Base-by-base conservation (phyloP, 2,113 vertebrate genomes). In the Rhinolophus ferrumequinum region DNA sequence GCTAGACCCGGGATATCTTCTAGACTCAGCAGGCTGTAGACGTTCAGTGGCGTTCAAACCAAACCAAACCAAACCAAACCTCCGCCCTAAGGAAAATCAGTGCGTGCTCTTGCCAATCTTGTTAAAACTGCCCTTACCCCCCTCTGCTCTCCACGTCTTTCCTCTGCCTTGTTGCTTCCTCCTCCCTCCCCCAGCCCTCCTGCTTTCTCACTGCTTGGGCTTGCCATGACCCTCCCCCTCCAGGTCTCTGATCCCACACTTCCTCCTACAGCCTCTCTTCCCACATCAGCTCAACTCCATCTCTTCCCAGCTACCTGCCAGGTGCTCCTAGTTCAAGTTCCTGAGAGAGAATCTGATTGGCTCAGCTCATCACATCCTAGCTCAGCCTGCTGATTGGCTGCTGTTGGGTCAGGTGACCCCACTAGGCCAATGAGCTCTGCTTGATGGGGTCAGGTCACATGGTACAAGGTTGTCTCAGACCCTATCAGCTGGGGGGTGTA, bases 261-360 rank as follows among this genome's bases (percentile, higher is more conserved):
- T 8, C 11, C 30, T 62, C 44, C 12, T 33, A 2, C 0, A 11
- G 16, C 14, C 30, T 41, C 22, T 21, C 33, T 26, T 50, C 24
- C 35, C 0, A 0, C 7, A 18, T 24, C 1, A 3, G 8, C 3
- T 85, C 26, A 54, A 10, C 26, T 19, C 12, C 58, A 13, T 21
- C 4, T 24, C 1, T 66, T 5, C 16, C 50, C 0, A 0, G 41
- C 16, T 9, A 13, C 5, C 35, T 2, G 2, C 0, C 0, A 2
- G 52, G 12, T 0, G 5, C 19, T 26, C 35, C 41, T 13, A 50
- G 26, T 0, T 15, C 76, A 38, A 19, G 44, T 15, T 85, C 50
- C 41, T 2, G 24, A 50, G 91, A 85, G 35, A 69, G 22, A 76
- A 69, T 66, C 73, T 91, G 76, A 90, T 80, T 84, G 69, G 81